Evolutionary conservation across 2,113 vertebrate species (phyloP), one percentile per base, ranked within the genome.

Genomic region (Mustela nigripes): DNA sequence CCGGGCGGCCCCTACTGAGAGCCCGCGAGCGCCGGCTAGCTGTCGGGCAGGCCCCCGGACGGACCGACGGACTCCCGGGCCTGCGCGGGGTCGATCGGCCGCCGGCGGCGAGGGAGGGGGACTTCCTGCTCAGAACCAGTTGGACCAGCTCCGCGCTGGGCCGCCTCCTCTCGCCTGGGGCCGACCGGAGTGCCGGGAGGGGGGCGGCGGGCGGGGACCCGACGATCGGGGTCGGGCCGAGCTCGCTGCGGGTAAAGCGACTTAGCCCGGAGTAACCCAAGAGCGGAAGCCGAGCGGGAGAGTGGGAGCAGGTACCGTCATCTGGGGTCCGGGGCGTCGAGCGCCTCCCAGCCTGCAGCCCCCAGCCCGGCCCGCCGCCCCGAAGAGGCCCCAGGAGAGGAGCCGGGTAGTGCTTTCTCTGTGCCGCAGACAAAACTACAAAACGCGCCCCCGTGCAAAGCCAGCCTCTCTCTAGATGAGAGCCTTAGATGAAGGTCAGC

Each of bases 101-200:
- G 98, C 98, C 93, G 97, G 36, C 85, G 97, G 98, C 94, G 94
- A 98, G 98, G 69, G 6, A 97, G 98, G 98, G 97, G 97, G 97
- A 98, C 98, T 98, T 98, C 99, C 99, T 98, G 95, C 95, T 4
- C 81, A 95, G 98, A 99, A 99, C 99, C 98, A 97, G 99, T 99
- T 98, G 36, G 97, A 98, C 99, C 98, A 98, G 99, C 98, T 96
- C 0, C 89, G 86, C 97, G 94, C 98, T 33, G 87, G 89, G 97
- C 98, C 95, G 98, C 98, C 98, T 95, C 97, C 98, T 93, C 94
- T 76, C 93, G 60, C 45, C 26, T 12, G 19, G 73, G 73, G 96
- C 79, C n/a, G 26, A 98, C 98, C 96, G 22, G 96, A 94, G 89
- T 83, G 81, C 56, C 19, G 60, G 28, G 62, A 4, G 24, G 9